Evolutionary conservation across 2,113 vertebrate genomes (phyloP).

Genomic region (Psilopsiagon aymara): DNA sequence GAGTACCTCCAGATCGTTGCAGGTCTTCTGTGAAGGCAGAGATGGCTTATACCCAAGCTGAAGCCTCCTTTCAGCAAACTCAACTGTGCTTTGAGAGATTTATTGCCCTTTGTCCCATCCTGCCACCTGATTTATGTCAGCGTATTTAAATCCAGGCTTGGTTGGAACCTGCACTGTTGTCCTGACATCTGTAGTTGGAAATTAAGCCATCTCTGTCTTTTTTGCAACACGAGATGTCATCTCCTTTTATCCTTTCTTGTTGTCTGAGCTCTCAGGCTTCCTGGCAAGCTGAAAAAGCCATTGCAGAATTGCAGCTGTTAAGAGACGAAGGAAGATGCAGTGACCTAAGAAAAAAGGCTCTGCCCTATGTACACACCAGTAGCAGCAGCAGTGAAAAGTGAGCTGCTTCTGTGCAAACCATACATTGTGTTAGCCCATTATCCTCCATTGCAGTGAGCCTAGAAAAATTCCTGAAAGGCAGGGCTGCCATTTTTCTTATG

Average conservation of each 20-base stretch:
- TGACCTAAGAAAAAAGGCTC: neutral
- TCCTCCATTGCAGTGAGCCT: neutral
- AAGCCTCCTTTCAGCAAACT: slow-evolving; percentile 45
- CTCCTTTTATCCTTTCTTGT: slow-evolving; percentile 1
- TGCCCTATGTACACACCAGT: slow-evolving; percentile 36
- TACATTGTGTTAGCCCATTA: neutral
- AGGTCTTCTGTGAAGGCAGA: slow-evolving; percentile 42
- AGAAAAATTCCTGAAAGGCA: neutral
- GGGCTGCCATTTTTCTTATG: neutral
- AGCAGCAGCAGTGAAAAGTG: neutral
- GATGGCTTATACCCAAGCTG: slow-evolving; percentile 46
- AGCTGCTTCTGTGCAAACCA: neutral
- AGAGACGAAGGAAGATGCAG: slow-evolving; percentile 1
- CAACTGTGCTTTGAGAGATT: slow-evolving; percentile 32
- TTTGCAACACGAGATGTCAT: neutral
- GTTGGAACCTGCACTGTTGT: slow-evolving; percentile 21
- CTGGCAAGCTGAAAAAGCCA: slow-evolving; percentile 39
- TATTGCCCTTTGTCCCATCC: slow-evolving; percentile 48
- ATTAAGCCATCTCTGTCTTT: slow-evolving; percentile 48
- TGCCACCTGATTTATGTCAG: slow-evolving; percentile 60
- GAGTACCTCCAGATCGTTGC: slow-evolving; percentile 49
- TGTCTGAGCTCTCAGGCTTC: slow-evolving; percentile 29
- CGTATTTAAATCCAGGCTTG: slow-evolving; percentile 29
- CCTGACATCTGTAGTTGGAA: slow-evolving; percentile 45
- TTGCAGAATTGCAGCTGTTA: slow-evolving; percentile 23